Evolutionary conservation across 2,888 invertebrate genomes (phyloP).

Genomic region (Xestia xanthographa): DNA sequence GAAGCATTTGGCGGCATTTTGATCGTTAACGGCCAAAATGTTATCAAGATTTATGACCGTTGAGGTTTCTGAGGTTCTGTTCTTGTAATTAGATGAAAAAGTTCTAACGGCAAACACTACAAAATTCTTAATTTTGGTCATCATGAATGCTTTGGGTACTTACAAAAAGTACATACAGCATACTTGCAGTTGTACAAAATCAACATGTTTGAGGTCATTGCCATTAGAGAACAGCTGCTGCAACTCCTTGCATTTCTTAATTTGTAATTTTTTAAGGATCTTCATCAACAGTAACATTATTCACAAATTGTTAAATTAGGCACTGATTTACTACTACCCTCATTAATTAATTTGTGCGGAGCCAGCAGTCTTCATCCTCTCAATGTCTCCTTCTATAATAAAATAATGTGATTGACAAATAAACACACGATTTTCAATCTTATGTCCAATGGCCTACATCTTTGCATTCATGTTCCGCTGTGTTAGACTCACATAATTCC

Average conservation of each 20-base stretch:
- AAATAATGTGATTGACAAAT: neutral
- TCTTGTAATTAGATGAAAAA: neutral
- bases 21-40: constrained; percentile 84
- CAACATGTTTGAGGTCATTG: constrained; percentile 38
- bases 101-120: neutral
- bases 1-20: constrained; percentile 88
- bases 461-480: neutral
- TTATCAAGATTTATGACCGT: constrained; percentile 14
- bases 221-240: constrained; percentile 3
- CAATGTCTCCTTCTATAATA: no score
- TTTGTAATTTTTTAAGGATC: neutral
- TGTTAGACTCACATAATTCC: neutral
- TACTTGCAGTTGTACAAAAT: constrained; percentile 11
- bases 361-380: neutral
- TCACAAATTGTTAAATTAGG: neutral
- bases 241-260: neutral
- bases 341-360: constrained; percentile 16
- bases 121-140: neutral
- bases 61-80: neutral
- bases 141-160: neutral
- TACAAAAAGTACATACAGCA: neutral
- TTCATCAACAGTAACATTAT: neutral
- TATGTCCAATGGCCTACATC: neutral
- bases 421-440: neutral
- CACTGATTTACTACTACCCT: constrained; percentile 36